Evolutionary conservation across 1,140 invertebrate genomes (phyloP).

Genomic region (Drosophila funebris): DNA sequence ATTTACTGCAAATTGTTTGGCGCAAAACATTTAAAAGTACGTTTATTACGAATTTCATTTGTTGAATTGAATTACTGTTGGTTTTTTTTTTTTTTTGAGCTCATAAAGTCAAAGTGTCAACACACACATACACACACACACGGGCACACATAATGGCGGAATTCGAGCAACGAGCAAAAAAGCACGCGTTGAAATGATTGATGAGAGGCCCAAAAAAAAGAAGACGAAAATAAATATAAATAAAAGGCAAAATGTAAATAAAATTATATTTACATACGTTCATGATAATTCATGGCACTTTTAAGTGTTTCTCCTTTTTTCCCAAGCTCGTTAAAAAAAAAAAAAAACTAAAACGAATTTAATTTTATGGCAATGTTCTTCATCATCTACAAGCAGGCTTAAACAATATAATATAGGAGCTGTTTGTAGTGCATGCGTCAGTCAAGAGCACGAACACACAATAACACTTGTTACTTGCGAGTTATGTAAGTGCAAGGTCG

Average conservation of each 20-base stretch:
- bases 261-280: slow-evolving; percentile 1
- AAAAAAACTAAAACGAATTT: neutral
- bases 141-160: slow-evolving; percentile 59
- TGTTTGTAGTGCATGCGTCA: neutral
- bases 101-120: neutral
- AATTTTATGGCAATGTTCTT: neutral
- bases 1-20: slow-evolving; percentile 18
- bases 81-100: neutral
- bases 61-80: slow-evolving; percentile 39
- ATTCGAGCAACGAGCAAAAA: neutral
- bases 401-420: neutral
- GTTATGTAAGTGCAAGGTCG: slow-evolving; percentile 15
- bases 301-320: neutral
- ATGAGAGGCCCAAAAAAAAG: slow-evolving; percentile 6
- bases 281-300: neutral
- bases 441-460: neutral
- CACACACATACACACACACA: slow-evolving; percentile 16
- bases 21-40: neutral
- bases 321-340: neutral
- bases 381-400: neutral
- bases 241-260: slow-evolving; percentile 21
- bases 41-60: slow-evolving; percentile 27
- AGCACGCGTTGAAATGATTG: slow-evolving; percentile 29
- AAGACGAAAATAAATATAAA: too few species aligned
- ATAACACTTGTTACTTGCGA: neutral